Percentiles rank a stretch among this genome's conserved stretches.
phyloP scores from a whole-genome alignment of 2,888 invertebrate genomes.

The Opisthograptis luteolata region DNA sequence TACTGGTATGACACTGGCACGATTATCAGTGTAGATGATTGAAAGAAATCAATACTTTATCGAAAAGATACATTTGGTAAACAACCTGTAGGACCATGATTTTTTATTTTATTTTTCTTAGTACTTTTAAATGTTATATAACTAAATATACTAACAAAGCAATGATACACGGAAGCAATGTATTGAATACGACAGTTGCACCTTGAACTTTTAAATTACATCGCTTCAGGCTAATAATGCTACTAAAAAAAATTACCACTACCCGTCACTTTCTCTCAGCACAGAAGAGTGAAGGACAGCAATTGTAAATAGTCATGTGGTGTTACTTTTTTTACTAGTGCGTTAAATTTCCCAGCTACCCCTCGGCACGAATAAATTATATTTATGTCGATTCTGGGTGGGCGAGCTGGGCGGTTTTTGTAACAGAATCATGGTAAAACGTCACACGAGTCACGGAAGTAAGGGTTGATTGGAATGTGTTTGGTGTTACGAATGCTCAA shows the following conservation, averaged over 20 bases:
- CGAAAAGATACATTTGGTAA: background rate
- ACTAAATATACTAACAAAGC: no score
- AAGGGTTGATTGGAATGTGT: slow-evolving; percentile 67
- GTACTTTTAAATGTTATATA: no score
- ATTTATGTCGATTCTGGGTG: slow-evolving; percentile 80
- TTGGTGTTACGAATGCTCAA: slow-evolving; percentile 53
- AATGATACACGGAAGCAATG: slow-evolving; percentile 56
- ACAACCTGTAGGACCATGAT: background rate
- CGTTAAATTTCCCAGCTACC: slow-evolving; percentile 79
- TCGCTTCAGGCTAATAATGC: slow-evolving; percentile 58
- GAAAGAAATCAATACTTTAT: slow-evolving; percentile 4
- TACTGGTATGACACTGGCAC: slow-evolving; percentile 14
- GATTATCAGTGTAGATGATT: background rate
- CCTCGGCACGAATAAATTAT: slow-evolving; percentile 76
- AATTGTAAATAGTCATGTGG: slow-evolving; percentile 63
- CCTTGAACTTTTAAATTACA: slow-evolving; percentile 71
- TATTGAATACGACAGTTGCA: slow-evolving; percentile 60
- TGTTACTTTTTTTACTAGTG: slow-evolving; percentile 70
- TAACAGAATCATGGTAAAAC: slow-evolving; percentile 66
- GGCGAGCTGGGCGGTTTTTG: slow-evolving; percentile 60
- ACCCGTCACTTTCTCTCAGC: slow-evolving; percentile 50
- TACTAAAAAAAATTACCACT: slow-evolving; percentile 46
- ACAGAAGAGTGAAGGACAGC: slow-evolving; percentile 56
- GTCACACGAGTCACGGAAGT: slow-evolving; percentile 69
- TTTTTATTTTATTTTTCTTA: background rate